Base-by-base conservation (phyloP, 1,140 invertebrate genomes). In the Akabosia matsudoensis region DNA sequence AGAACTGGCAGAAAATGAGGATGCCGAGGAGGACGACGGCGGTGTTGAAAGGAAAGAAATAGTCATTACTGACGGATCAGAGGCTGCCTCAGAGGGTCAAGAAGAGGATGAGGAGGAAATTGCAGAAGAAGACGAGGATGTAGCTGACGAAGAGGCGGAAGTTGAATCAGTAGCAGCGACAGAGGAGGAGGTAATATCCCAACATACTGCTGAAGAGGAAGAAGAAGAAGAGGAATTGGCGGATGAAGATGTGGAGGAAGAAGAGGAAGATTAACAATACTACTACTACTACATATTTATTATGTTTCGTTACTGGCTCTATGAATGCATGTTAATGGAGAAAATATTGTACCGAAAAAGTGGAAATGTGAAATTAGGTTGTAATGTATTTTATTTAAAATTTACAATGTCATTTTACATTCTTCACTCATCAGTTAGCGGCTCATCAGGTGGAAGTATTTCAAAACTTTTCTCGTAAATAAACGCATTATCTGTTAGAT, bases 401-500 rank as follows among this genome's bases (percentile, higher is more conserved):
- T 78, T 51, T 18, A 45, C 37, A 45, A 45, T 45, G 37, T 45
- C 7, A n/a, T n/a, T n/a, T n/a, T n/a, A n/a, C n/a, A n/a, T n/a
- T n/a, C n/a, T 18, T 56, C 24, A 56, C 16, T 78, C 80, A 0
- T 72, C 78, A 3, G 52, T 52, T 18, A 61, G 61, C 10, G 61
- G 3, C 70, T 81, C 78, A 72, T 81, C 79, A 34, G 79, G 77
- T 33, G 82, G 78, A 30, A 83, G 45, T 3, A 74, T 78, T 52
- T 81, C 82, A 71, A 75, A 74, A 74, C 89, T 90, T 7, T 89
- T 91, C 85, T 93, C 92, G 81, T 95, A 95, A 81, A 93, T 91
- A 83, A 98, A 97, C 34, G 96, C 95, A 67, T 92, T 93, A 82
- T 93, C 90, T 1, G 93, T 92, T 18, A 99, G 87, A 86, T 98